Base-by-base conservation (phyloP, 2,888 invertebrate genomes). In the Callosobruchus maculatus region DNA sequence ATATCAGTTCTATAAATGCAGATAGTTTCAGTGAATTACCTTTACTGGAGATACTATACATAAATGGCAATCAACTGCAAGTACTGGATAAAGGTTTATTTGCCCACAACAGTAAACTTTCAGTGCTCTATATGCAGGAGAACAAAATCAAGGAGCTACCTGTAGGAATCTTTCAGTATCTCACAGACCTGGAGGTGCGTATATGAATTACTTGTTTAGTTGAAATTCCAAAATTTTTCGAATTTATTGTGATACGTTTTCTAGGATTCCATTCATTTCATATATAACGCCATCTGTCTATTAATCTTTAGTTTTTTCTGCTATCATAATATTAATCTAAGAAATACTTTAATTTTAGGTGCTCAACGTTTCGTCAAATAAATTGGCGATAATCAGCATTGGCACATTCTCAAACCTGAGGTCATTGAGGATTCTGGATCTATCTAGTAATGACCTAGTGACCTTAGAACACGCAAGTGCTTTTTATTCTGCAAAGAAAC, bases 341-440 rank as follows among this genome's bases (percentile, higher is more conserved):
- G 7, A 4, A 26, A 13, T 49, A 13, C 49, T 49, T 7, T 49
- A 1, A 49, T 49, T 49, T 49, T 49, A 49, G 49, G 13, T 49
- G 13, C 49, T 49, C 30, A 77, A 76, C 75, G 71, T 81, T 21
- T 76, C 72, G 31, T 72, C 72, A 21, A 81, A 81, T 71, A 69
- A 74, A 2, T 71, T 81, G 5, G 73, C 74, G 26, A 72, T 75
- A 31, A 71, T 80, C 30, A 76, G 79, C 67, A 78, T 76, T 7
- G 81, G 81, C 0, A 76, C 73, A 13, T 77, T 81, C 68, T 80
- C 80, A 20, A 81, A 81, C 74, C 73, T 81, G 67, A 73, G 73
- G 20, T 21, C 31, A n/a, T 66, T 81, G n/a, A 49, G 73, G 71
- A 49, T 21, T 0, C 70, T 81, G 30, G 77, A 81, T 77, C 74